Conservation (phyloP, 2,888 invertebrate species). For the Timema podura region DNA sequence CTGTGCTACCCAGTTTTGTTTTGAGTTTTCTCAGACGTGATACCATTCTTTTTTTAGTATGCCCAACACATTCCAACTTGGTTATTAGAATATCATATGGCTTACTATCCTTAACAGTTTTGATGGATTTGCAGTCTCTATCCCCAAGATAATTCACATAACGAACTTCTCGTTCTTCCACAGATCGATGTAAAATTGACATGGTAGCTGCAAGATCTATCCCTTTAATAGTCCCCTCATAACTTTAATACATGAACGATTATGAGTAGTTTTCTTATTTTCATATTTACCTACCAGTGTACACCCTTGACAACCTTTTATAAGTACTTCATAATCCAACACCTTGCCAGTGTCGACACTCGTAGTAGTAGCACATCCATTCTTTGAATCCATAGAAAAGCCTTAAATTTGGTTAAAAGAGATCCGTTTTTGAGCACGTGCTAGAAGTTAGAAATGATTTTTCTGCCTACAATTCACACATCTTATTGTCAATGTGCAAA, state of each 20-base stretch:
- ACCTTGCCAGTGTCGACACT: conserved; percentile 10
- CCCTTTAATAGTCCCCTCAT: background rate
- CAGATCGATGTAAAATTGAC: background rate
- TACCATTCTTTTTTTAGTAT: background rate
- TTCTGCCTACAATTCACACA: background rate
- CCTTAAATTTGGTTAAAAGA: background rate
- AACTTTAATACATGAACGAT: background rate
- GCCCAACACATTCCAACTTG: background rate
- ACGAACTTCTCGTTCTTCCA: background rate
- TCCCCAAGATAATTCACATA: background rate
- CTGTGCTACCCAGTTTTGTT: conserved; percentile 1
- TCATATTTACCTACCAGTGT: background rate
- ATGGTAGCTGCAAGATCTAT: background rate
- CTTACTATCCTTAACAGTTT: background rate
- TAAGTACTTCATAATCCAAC: background rate
- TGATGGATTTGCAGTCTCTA: background rate
- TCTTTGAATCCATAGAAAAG: background rate
- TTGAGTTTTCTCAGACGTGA: background rate
- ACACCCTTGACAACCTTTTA: conserved; percentile 13
- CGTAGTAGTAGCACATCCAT: background rate
- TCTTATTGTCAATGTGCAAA: background rate
- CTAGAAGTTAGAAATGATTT: background rate
- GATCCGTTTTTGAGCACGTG: background rate
- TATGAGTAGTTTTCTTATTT: background rate
- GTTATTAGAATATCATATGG: background rate